A percentile compares a stretch with the other conserved stretches of the same genome.
Evolutionary conservation across 1,140 invertebrate species (phyloP).

Genomic region (Chelonus insularis): DNA sequence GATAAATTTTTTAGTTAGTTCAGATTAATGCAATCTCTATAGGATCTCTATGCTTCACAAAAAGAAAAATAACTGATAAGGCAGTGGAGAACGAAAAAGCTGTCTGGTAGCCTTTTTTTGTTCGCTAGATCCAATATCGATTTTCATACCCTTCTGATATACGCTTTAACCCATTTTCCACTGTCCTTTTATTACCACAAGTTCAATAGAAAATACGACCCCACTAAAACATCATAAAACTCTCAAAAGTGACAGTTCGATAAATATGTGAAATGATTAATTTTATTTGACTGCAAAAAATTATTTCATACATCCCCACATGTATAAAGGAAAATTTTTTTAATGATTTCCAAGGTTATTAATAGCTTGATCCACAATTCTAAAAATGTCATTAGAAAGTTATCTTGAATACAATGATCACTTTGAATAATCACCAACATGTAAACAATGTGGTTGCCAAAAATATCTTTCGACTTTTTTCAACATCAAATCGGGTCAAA

Average conservation of each 20-base stretch:
- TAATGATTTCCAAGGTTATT: too few relatives aligned
- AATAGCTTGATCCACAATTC: too few relatives aligned
- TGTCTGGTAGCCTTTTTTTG: not conserved
- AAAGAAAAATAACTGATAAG: not conserved
- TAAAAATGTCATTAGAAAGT: too few relatives aligned
- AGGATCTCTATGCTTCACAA: too few relatives aligned
- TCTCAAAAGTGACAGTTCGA: not conserved
- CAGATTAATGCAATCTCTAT: too few relatives aligned
- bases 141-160: not conserved
- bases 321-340: not conserved
- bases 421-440: too few relatives aligned
- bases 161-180: slow-evolving; percentile 8
- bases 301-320: too few relatives aligned
- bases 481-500: too few relatives aligned
- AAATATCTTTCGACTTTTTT: too few relatives aligned
- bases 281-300: not conserved
- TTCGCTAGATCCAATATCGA: slow-evolving; percentile 18
- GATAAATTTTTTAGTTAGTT: too few relatives aligned
- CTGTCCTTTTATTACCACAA: slow-evolving; percentile 11
- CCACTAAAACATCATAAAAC: slow-evolving; percentile 12
- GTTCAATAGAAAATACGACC: slow-evolving; percentile 16
- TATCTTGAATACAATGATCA: too few relatives aligned
- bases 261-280: slow-evolving; percentile 1
- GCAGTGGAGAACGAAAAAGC: not conserved
- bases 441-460: too few relatives aligned